phyloP scores from a whole-genome alignment of 2,113 vertebrate species.

The Pteronura brasiliensis region DNA sequence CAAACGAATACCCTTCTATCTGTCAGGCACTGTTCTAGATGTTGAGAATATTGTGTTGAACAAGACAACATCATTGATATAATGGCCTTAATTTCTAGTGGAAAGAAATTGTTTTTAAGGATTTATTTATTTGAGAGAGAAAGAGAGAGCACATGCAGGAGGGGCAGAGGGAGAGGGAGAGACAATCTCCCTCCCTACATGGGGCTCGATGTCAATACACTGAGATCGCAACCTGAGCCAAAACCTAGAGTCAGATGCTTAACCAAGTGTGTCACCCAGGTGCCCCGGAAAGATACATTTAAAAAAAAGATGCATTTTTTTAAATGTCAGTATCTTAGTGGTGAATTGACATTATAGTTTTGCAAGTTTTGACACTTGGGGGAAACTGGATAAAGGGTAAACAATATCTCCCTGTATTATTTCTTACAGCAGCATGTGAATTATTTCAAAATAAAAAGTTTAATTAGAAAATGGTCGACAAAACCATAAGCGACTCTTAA shows the following conservation, averaged over 20 bases:
- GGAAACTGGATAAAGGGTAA: not conserved
- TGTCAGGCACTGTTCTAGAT: not conserved
- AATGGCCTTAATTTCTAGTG: not conserved
- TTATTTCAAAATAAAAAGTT: not conserved
- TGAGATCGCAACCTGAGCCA: not conserved
- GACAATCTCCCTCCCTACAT: not conserved
- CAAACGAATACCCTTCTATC: not conserved
- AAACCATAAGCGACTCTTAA: no score
- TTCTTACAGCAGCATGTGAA: not conserved
- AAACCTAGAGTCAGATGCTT: not conserved
- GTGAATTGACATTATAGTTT: not conserved
- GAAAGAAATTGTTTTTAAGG: not conserved
- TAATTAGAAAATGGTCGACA: not conserved
- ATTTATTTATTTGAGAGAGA: not conserved
- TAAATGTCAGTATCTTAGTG: not conserved
- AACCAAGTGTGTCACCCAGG: not conserved
- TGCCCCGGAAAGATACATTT: not conserved
- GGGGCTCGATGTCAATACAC: not conserved
- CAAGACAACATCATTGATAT: not conserved
- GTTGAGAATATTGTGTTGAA: not conserved
- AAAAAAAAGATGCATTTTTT: not conserved
- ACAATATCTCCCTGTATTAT: not conserved
- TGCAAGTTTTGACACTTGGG: not conserved
- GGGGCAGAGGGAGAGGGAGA: not conserved
- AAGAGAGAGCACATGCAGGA: not conserved